Base-by-base conservation (phyloP, 2,113 vertebrate species). In the Calcarius ornatus region DNA sequence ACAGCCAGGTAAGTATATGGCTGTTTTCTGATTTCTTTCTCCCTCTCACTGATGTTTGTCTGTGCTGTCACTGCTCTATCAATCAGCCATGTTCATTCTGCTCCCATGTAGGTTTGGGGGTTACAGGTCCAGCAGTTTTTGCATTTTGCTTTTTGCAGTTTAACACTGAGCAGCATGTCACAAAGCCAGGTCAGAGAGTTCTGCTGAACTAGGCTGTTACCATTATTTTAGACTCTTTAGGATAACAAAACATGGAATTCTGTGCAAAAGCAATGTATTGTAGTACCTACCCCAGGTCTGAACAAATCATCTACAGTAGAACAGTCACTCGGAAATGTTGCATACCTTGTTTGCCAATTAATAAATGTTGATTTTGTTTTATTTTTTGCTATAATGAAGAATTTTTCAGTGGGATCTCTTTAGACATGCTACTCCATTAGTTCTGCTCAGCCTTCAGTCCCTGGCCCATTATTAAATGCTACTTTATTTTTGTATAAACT, bases 51-150 rank as follows among this genome's bases (percentile, higher is more conserved):
- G 95, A 85, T 96, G 92, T 94, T 91, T 96, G 92, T 95, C 80
- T 95, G 85, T 95, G 95, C 97, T 97, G 96, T 98, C 92, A 95
- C 95, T 95, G 91, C 95, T 97, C 90, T 96, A 88, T 96, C 96
- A 90, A 78, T 96, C 96, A 86, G 89, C 83, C 85, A 96, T 95
- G 78, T 91, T 83, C 89, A 93, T 97, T 88, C 65, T 94, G 91
- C 92, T 94, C 94, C 93, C 93, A 95, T 90, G 43, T n/a, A 96
- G 82, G 57, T 92, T 68, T 94, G 90, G 95, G 94, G 92, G 88
- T 94, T 88, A 56, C 84, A 96, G 81, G 86, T 84, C 86, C 42
- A 88, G 88, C 82, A 83, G 95, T 94, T 96, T 95, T 96, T 88
- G 95, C 84, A 86, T 92, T 97, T 97, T 94, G 90, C 88, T 96